Conservation (phyloP, 2,888 invertebrate genomes). For the Tuberolachnus salignus region DNA sequence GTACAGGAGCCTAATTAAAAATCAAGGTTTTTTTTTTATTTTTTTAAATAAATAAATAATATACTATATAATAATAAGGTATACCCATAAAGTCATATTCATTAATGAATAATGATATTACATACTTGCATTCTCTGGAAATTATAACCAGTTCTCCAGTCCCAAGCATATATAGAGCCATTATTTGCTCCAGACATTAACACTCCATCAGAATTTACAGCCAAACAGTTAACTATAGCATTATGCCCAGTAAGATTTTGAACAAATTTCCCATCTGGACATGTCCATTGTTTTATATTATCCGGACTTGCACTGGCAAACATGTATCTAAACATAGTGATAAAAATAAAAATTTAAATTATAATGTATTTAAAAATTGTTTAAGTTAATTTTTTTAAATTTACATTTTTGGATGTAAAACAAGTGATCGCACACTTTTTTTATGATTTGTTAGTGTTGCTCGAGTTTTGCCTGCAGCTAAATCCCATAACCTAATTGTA, state of each 20-base stretch:
- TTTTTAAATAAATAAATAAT: neutral
- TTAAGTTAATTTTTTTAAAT: conserved; percentile 60
- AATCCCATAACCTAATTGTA: conserved; percentile 95
- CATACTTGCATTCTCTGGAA: conserved; percentile 85
- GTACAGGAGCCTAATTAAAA: conserved; percentile 78
- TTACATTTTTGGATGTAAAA: conserved; percentile 75
- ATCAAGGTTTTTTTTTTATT: conserved; percentile 46
- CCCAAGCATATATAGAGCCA: conserved; percentile 97
- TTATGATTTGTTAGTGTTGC: conserved; percentile 98
- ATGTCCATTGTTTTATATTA: conserved; percentile 99
- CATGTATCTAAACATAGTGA: conserved; percentile 70
- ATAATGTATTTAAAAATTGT: neutral
- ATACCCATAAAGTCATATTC: neutral
- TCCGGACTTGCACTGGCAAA: conserved; percentile 98
- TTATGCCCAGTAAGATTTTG: conserved; percentile 97
- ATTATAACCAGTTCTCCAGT: conserved; percentile 98
- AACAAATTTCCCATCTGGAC: conserved; percentile 95
- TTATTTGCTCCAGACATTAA: conserved; percentile 98
- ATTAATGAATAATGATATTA: conserved; percentile 1
- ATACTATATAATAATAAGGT: neutral
- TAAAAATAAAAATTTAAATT: conserved; percentile 12
- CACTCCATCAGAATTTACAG: conserved; percentile 92
- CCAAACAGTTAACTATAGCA: conserved; percentile 95
- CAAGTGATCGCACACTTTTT: conserved; percentile 85
- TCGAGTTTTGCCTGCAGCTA: conserved; percentile 92